These are phyloP conservation scores for Teleogryllus oceanicus DNA, from an alignment of 2,888 invertebrate genomes.

Conservation along the genomic window DNA sequence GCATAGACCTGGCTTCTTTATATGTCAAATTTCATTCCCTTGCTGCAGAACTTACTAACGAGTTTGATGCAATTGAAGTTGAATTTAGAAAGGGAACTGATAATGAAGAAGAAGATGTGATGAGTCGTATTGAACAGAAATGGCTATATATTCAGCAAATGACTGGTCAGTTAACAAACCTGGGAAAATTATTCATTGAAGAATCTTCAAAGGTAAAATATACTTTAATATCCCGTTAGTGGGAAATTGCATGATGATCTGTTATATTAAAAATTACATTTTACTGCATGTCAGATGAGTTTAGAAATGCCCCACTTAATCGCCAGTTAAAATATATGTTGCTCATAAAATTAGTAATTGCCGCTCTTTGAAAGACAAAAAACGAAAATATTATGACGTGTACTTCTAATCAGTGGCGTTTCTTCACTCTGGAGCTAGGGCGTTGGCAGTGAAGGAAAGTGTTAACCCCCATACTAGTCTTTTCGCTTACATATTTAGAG, in stretches of 20 bases:
- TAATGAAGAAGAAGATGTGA: conserved; percentile 51
- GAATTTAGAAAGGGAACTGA: conserved; percentile 54
- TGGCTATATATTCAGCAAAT: conserved; percentile 63
- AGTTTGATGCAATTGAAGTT: conserved; percentile 63
- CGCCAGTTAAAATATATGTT: too few relatives aligned
- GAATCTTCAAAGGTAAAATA: conserved; percentile 55
- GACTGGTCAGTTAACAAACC: conserved; percentile 63
- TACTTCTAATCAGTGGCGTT: too few relatives aligned
- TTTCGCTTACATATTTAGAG: too few relatives aligned
- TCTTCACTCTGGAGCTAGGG: too few relatives aligned
- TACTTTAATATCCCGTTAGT: conserved; percentile 22
- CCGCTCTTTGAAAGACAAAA: too few relatives aligned
- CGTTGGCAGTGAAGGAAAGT: too few relatives aligned
- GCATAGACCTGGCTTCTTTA: conserved; percentile 63
- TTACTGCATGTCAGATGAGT: too few relatives aligned
- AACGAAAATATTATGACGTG: too few relatives aligned
- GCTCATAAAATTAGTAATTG: too few relatives aligned
- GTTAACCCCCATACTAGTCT: too few relatives aligned
- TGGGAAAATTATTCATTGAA: conserved; percentile 65
- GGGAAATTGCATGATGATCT: background rate
- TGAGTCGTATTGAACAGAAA: conserved; percentile 56
- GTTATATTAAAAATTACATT: too few relatives aligned
- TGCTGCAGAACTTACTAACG: conserved; percentile 61
- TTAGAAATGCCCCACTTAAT: too few relatives aligned
- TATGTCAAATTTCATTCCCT: conserved; percentile 71